Evolutionary conservation across 2,113 vertebrate species (phyloP), one percentile per base, ranked within the genome.

Genomic region (Rhea pennata): DNA sequence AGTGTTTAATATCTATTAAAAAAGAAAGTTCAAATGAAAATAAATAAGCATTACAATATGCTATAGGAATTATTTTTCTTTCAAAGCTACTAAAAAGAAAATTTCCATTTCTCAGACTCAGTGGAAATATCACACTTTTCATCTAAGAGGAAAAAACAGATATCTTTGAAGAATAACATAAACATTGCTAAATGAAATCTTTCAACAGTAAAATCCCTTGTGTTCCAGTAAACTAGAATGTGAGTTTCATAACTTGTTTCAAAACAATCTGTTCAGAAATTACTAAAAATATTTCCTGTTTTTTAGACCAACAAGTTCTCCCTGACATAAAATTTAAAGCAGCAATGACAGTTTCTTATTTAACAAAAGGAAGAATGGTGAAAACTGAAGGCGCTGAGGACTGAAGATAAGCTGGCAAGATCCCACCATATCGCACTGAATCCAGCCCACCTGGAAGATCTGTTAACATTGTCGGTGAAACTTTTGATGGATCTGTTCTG

Each of bases 201-300:
- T 96, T 61, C 51, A 91, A 74, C 44, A 88, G 67, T 65, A 94
- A 92, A 93, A 87, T 94, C 67, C 54, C 56, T 8, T 36, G n/a
- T 93, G 65, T 87, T 91, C 46, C 70, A 54, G 77, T 78, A 78
- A 88, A 20, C 17, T n/a, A 51, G 46, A 51, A 87, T 81, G n/a
- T 84, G 82, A 88, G 73, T 78, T 95, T 91, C 84, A 48, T 81
- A 80, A 82, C 54, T 81, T 89, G 73, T 93, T 96, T 87, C 84
- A 87, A 84, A 95, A 87, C 80, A 93, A 78, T 84, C 73, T 95
- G 80, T 73, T 92, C 56, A 89, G 84, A 95, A 92, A 78, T 92
- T 75, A 36, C 76, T 78, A 48, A 90, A 88, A 80, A 62, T 65
- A 71, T 69, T 91, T 67, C 11, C 46, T 64, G 5, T 27, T 78